Percentiles rank a stretch among this genome's conserved stretches.
These are phyloP conservation scores for Ondatra zibethicus DNA, from an alignment of 2,113 vertebrate genomes.

Conservation along the genomic window DNA sequence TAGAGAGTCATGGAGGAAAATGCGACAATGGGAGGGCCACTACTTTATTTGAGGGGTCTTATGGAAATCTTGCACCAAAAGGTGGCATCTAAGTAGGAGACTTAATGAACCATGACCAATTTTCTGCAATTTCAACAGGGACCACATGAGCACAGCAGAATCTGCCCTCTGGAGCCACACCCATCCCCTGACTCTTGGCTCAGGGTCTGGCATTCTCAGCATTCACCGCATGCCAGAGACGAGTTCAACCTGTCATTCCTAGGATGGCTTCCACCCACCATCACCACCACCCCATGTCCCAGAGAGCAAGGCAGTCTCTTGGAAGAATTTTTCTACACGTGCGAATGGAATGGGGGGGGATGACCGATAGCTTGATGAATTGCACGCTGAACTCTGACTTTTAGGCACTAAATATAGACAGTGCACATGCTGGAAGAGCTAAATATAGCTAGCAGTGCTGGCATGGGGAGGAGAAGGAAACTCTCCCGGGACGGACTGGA, in stretches of 20 bases:
- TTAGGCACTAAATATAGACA: slow-evolving; percentile 68
- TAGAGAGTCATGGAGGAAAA: not conserved
- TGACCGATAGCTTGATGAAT: slow-evolving; percentile 38
- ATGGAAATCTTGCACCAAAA: not conserved
- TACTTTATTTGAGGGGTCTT: not conserved
- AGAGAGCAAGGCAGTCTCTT: not conserved
- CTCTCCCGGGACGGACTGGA: slow-evolving; percentile 59
- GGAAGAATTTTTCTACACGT: not conserved
- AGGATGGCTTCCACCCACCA: not conserved
- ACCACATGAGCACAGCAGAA: fast-evolving
- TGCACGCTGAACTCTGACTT: slow-evolving; percentile 43
- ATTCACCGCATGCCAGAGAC: not conserved
- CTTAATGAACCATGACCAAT: not conserved
- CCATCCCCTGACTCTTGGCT: not conserved
- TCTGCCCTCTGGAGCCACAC: not conserved
- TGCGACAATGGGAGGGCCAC: not conserved
- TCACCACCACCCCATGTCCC: not conserved
- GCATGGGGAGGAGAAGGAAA: fast-evolving
- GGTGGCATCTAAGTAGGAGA: not conserved
- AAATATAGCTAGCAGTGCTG: not conserved
- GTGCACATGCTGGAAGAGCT: slow-evolving; percentile 11
- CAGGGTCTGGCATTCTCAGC: not conserved
- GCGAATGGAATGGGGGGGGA: not conserved
- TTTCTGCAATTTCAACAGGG: not conserved
- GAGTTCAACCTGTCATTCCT: not conserved